Percentiles rank a stretch among this genome's conserved stretches.
Evolutionary conservation across 1,140 invertebrate genomes (phyloP).

Genomic region (Lanistes nyassanus): DNA sequence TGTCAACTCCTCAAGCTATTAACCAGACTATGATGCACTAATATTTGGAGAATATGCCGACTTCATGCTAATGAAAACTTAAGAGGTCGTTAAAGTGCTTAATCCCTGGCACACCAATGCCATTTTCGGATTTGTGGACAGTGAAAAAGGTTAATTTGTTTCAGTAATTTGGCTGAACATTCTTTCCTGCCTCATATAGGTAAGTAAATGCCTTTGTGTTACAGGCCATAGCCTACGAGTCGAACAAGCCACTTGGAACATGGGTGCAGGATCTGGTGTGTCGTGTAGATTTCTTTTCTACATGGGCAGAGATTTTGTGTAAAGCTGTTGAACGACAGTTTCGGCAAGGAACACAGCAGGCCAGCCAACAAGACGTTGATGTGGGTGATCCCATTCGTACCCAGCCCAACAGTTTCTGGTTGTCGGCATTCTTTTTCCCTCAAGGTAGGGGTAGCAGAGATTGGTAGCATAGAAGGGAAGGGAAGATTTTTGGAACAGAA

Average conservation of each 20-base stretch:
- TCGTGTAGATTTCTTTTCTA: conserved; percentile 77
- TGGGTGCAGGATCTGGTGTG: conserved; percentile 70
- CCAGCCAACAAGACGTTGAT: conserved; percentile 31
- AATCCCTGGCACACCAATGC: too few species aligned
- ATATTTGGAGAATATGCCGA: too few species aligned
- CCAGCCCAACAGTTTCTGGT: conserved; percentile 72
- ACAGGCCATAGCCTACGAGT: conserved; percentile 61
- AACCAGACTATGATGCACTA: too few species aligned
- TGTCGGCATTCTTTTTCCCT: conserved; percentile 89
- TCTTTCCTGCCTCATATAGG: too few species aligned
- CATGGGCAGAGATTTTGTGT: conserved; percentile 56
- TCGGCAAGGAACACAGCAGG: conserved; percentile 21
- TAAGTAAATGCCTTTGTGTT: too few species aligned
- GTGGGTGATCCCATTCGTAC: conserved; percentile 31
- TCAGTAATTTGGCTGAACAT: too few species aligned
- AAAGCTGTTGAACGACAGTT: conserved; percentile 48
- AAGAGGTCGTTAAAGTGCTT: too few species aligned
- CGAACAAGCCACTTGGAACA: conserved; percentile 58
- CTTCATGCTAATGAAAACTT: too few species aligned
- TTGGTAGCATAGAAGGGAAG: too few species aligned
- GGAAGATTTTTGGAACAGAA: neutral
- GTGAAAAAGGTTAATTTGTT: too few species aligned
- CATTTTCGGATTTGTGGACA: too few species aligned
- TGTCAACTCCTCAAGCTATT: too few species aligned
- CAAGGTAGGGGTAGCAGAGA: conserved; percentile 71